Evolutionary conservation across 1,140 invertebrate genomes (phyloP), one percentile per base, ranked within the genome.

Genomic region (Hyles euphorbiae): DNA sequence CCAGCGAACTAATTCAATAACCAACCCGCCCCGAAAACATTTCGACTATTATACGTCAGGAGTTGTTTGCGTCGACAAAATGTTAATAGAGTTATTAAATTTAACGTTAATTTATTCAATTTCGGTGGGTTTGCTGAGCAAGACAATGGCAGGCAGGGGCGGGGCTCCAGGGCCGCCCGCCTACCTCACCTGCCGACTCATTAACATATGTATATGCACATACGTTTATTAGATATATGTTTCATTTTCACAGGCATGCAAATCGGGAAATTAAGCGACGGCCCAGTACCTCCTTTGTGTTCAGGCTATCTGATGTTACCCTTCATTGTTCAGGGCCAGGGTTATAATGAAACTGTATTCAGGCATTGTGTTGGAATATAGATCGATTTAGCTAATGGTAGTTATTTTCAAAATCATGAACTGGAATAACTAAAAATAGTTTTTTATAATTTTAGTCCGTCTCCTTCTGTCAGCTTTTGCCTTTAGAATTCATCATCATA

Each of bases 81-180:
- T 76, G 75, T 75, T 84, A 84, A 87, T 84, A 81, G 74, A 83
- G 78, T 81, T 83, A 85, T 83, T 83, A 83, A 85, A 84, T 87
- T 86, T 79, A 67, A 46, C 76, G 75, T 78, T 87, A 87, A 87
- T 87, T 84, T 83, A 87, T 87, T 87, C 84, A 82, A 87, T 87
- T 85, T 84, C 40, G 68, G 36, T 52, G 63, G 65, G 67, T 64
- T 63, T 67, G 44, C 36, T 67, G 68, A 53, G 46, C 50, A 65
- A 78, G 74, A 87, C 84, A 87, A 87, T 85, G 82, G 76, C 54
- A 68, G 74, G 58, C 6, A 57, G 67, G 76, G 84, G 81, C 81
- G 82, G 82, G 60, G 78, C 77, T 45, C 34, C 33, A 8, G 11
- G 33, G 67, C 64, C 66, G 68, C 78, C 80, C 79, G 72, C 72